Evolutionary conservation across 2,797 vertebrate genomes (phyloP), one percentile per base, ranked within the genome.

Genomic region (Bradypodion pumilum): DNA sequence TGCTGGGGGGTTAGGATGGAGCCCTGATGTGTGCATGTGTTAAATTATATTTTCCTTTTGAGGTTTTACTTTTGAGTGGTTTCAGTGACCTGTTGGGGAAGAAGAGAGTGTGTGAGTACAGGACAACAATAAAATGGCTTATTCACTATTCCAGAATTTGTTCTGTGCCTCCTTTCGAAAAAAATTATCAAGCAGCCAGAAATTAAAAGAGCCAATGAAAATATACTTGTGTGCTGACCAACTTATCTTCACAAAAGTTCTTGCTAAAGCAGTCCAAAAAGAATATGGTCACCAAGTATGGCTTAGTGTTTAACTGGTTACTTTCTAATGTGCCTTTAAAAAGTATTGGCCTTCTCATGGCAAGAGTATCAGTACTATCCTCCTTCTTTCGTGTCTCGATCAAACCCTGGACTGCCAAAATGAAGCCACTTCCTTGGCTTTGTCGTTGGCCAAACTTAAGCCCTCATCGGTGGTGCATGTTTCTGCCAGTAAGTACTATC

Each of bases 71-170:
- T 52, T 95, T 95, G 92, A 94, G 92, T 94, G 95, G 92, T 94
- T 92, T 94, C 93, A 95, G 92, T 94, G 95, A 96, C 92, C 94
- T 95, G 94, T 92, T 94, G 93, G 95, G 94, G 93, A 95, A 90
- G 92, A 88, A 92, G 88, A 23, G 80, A 62, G 76, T 3, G 76
- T 95, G 94, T 94, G 94, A 96, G 94, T 94, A 96, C 95, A 95
- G 95, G 95, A 96, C 93, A 93, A 94, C 91, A 96, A 96, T 93
- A 95, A 96, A 96, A 93, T 56, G 78, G 94, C 95, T 94, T 95
- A 94, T 95, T 95, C 91, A 93, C 93, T 94, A 92, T 94, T 93
- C 46, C 49, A 86, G 87, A 81, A 6, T 0, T 68, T 83, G 88
- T 78, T 86, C 23, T 69, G 42, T 8, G 0, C 82, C 69, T 80